These are phyloP conservation scores for Incurvaria masculella DNA, from an alignment of 2,888 invertebrate genomes.

Conservation along the genomic window DNA sequence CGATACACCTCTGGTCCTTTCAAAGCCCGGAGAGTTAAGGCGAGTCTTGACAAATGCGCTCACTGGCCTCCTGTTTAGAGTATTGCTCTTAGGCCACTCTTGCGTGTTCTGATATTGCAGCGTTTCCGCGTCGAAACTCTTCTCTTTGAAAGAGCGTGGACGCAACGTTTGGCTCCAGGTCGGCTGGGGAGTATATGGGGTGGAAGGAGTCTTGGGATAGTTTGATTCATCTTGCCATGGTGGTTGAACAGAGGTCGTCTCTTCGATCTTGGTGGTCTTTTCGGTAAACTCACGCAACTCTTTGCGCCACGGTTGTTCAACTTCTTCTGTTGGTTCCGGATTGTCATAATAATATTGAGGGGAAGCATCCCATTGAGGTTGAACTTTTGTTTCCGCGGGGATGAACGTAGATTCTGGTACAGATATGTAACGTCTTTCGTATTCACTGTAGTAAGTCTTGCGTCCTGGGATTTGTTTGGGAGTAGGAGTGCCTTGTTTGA, in stretches of 20 bases:
- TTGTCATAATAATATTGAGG: conserved; percentile 48
- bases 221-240: conserved; percentile 43
- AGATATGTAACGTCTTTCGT: conserved; percentile 46
- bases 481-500: conserved; percentile 30
- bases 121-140: conserved; percentile 45
- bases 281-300: conserved; percentile 50
- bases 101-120: conserved; percentile 27
- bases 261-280: conserved; percentile 20
- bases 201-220: conserved; percentile 29
- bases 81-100: conserved; percentile 43
- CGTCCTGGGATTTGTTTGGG: conserved; percentile 35
- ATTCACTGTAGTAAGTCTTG: conserved; percentile 50
- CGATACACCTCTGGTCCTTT: conserved; percentile 42
- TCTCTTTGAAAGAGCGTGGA: conserved; percentile 45
- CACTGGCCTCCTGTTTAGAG: conserved; percentile 42
- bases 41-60: conserved; percentile 33
- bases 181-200: conserved; percentile 34
- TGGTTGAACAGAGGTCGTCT: conserved; percentile 25
- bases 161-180: conserved; percentile 49
- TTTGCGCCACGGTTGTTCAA: conserved; percentile 48
- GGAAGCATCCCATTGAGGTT: conserved; percentile 44
- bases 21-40: conserved; percentile 27
- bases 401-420: conserved; percentile 47
- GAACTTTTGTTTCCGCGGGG: conserved; percentile 39
- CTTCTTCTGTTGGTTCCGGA: conserved; percentile 35